Percentiles rank a stretch among this genome's conserved stretches.
phyloP scores from a whole-genome alignment of 2,113 vertebrate species.

The Oostethus manadensis region DNA sequence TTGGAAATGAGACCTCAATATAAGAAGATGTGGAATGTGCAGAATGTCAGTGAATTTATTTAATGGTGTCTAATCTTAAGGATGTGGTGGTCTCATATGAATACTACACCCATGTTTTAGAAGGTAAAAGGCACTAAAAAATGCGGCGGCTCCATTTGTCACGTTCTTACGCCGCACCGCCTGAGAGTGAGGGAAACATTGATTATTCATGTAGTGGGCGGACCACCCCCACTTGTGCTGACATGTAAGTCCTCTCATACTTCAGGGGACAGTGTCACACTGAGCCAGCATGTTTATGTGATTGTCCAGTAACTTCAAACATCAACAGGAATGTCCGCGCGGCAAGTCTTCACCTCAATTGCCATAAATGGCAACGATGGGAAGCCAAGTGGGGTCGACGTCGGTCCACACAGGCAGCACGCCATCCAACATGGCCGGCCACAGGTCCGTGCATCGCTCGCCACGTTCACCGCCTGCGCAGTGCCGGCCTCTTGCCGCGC shows the following conservation, averaged over 20 bases:
- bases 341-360: constrained; percentile 37
- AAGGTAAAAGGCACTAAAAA: too few relatives aligned
- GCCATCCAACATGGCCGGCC: background rate
- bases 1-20: too few relatives aligned
- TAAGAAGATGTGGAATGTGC: too few relatives aligned
- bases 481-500: constrained; percentile 68
- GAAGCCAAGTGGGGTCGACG: background rate
- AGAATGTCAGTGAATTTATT: too few relatives aligned
- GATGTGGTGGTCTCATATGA: too few relatives aligned
- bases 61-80: too few relatives aligned
- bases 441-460: constrained; percentile 16
- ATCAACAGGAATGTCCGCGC: constrained; percentile 5
- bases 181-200: constrained; percentile 70
- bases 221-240: constrained; percentile 48
- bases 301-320: too few relatives aligned
- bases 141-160: background rate
- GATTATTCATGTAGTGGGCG: constrained; percentile 79
- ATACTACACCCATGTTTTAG: too few relatives aligned
- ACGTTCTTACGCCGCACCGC: constrained; percentile 35
- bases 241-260: constrained; percentile 56
- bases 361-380: constrained; percentile 21
- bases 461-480: constrained; percentile 59
- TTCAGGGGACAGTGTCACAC: constrained; percentile 26
- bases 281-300: background rate
- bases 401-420: constrained; percentile 14